Percentiles rank a stretch among this genome's conserved stretches.
phyloP scores from a whole-genome alignment of 2,888 invertebrate genomes.

The Sipha maydis region DNA sequence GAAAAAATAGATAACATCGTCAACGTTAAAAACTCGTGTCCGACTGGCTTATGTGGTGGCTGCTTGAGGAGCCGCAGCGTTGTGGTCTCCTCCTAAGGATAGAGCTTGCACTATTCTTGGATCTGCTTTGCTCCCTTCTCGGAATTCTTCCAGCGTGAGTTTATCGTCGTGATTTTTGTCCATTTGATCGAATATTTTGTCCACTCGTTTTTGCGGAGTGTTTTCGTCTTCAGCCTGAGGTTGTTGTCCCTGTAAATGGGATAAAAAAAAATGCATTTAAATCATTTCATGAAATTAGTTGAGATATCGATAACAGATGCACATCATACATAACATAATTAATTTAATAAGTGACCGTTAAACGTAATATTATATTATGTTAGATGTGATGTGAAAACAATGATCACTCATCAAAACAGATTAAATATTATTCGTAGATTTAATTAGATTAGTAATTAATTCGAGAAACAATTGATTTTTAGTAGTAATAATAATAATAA shows the following conservation, averaged over 20 bases:
- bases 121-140: constrained; percentile 97
- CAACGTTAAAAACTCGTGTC: neutral
- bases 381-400: no score
- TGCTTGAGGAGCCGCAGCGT: constrained; percentile 21
- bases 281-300: no score
- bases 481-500: no score
- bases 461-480: no score
- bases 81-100: constrained; percentile 78
- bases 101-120: constrained; percentile 97
- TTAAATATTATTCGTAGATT: no score
- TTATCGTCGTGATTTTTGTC: constrained; percentile 98
- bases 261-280: neutral
- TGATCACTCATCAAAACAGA: no score
- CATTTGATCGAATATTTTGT: constrained; percentile 99
- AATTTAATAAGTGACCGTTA: no score
- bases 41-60: constrained; percentile 4
- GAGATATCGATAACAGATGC: no score
- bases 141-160: constrained; percentile 93
- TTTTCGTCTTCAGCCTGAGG: constrained; percentile 90
- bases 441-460: no score
- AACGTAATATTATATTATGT: no score
- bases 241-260: constrained; percentile 80
- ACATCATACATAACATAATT: no score
- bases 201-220: constrained; percentile 94
- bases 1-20: constrained; percentile 14